Conservation (phyloP, 2,113 vertebrate species). For the Scortum barcoo region DNA sequence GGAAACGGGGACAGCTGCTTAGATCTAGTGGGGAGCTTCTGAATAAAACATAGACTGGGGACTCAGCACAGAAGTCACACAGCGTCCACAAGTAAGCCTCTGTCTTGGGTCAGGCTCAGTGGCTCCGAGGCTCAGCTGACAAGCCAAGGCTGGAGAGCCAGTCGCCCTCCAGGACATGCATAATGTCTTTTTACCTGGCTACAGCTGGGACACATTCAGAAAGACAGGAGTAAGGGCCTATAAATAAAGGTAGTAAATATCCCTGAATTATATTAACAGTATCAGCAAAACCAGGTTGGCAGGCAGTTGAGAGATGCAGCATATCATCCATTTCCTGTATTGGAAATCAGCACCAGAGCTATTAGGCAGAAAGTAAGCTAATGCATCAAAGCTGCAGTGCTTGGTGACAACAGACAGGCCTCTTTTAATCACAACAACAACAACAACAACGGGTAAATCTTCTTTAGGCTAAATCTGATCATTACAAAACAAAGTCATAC, state of each 20-base stretch:
- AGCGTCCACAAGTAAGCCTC: constrained; percentile 74
- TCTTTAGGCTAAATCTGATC: constrained; percentile 10
- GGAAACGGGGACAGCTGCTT: constrained; percentile 68
- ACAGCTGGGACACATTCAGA: background rate
- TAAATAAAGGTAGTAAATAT: constrained; percentile 17
- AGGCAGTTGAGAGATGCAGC: constrained; percentile 2
- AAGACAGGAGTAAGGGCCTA: background rate
- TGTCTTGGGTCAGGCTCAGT: constrained; percentile 59
- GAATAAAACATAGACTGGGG: constrained; percentile 77
- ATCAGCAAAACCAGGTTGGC: constrained; percentile 26
- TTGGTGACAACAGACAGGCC: constrained; percentile 18
- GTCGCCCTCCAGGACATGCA: background rate
- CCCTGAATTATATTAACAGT: constrained; percentile 27
- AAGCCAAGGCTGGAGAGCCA: constrained; percentile 10
- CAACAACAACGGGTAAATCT: constrained; percentile 6
- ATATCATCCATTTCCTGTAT: constrained; percentile 33
- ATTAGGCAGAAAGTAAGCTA: constrained; percentile 35
- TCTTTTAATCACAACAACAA: constrained; percentile 33
- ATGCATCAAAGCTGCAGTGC: constrained; percentile 41
- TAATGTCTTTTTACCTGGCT: background rate
- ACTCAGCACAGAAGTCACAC: constrained; percentile 62
- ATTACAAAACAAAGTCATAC: too few relatives aligned
- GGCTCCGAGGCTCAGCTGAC: constrained; percentile 54
- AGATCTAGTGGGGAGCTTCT: constrained; percentile 64
- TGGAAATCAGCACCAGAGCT: constrained; percentile 31